phyloP scores from a whole-genome alignment of 2,113 vertebrate species.

The Panthera tigris region DNA sequence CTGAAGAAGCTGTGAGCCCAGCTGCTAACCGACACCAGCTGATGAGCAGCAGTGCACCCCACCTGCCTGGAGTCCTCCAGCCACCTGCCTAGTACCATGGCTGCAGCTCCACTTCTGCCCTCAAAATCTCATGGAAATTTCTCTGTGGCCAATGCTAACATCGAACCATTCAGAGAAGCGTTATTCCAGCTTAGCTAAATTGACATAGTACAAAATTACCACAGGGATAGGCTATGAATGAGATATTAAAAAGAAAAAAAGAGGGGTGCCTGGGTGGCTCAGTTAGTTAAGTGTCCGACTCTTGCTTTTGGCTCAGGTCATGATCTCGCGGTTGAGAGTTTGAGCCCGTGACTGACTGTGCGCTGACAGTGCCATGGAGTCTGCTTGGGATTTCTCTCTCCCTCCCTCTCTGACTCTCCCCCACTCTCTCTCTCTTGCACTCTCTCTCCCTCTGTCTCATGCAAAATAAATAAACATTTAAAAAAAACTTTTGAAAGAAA shows the following conservation, averaged over 20 bases:
- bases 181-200: background rate
- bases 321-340: too few species aligned
- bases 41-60: accelerated
- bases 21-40: background rate
- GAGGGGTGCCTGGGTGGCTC: background rate
- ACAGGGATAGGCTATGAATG: background rate
- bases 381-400: too few species aligned
- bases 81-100: too few species aligned
- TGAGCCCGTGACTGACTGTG: too few species aligned
- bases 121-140: background rate
- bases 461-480: too few species aligned
- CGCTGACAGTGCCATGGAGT: too few species aligned
- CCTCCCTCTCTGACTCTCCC: too few species aligned
- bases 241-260: background rate
- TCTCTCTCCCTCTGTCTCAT: too few species aligned
- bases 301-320: too few species aligned
- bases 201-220: background rate
- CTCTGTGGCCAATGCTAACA: background rate
- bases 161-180: background rate
- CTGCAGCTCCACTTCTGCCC: background rate
- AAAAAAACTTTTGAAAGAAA: background rate
- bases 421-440: too few species aligned
- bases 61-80: background rate
- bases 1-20: background rate
- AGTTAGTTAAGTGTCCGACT: too few species aligned